These are phyloP conservation scores for Microtus ochrogaster DNA, from an alignment of 2,113 vertebrate species.

Conservation along the genomic window DNA sequence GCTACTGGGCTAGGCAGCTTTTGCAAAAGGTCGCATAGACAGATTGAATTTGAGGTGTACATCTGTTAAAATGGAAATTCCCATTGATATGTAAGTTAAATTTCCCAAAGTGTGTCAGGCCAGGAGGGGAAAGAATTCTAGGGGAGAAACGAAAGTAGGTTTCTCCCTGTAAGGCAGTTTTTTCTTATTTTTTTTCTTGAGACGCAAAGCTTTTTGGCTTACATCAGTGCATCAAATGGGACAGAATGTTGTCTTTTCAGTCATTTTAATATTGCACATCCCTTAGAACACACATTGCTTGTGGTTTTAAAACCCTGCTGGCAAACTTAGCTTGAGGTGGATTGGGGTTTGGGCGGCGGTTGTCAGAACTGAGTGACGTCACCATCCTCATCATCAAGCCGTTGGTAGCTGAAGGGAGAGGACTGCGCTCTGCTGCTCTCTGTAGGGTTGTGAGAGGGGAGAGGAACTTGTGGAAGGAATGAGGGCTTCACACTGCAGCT, in stretches of 20 bases:
- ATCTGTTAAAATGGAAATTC: constrained; percentile 60
- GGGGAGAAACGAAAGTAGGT: constrained; percentile 4
- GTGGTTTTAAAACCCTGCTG: constrained; percentile 63
- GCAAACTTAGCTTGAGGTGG: constrained; percentile 69
- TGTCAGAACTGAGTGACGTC: constrained; percentile 37
- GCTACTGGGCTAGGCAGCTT: constrained; percentile 34
- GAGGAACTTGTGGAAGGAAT: neutral
- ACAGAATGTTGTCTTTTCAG: constrained; percentile 72
- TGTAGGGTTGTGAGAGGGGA: neutral
- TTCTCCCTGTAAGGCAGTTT: constrained; percentile 31
- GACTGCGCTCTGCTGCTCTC: neutral
- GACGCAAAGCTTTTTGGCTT: constrained; percentile 61
- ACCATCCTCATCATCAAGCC: neutral
- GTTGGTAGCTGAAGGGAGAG: neutral
- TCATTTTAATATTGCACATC: constrained; percentile 70
- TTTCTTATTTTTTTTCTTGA: neutral
- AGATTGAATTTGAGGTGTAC: constrained; percentile 62
- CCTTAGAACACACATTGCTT: constrained; percentile 67
- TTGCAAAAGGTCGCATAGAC: constrained; percentile 52
- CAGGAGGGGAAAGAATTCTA: constrained; percentile 46
- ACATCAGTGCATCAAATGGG: constrained; percentile 47
- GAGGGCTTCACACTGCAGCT: neutral
- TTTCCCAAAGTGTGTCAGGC: constrained; percentile 50
- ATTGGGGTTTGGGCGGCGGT: neutral
- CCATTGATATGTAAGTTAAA: constrained; percentile 60